Evolutionary conservation across 2,113 vertebrate species (phyloP).

Genomic region (rat (Rattus norvegicus)): DNA sequence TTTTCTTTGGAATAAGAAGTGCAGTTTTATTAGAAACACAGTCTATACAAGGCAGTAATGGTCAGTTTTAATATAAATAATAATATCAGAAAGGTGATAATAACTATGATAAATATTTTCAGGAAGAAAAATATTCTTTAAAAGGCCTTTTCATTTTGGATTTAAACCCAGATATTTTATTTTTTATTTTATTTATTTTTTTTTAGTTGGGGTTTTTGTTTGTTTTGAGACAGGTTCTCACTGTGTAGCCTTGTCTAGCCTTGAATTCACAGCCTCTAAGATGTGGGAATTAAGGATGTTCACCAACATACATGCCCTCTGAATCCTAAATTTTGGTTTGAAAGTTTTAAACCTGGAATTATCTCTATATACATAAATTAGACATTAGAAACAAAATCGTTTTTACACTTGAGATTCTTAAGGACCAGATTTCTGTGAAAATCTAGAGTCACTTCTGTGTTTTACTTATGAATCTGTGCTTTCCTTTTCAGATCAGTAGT

Average conservation of each 20-base stretch:
- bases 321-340: slow-evolving; percentile 39
- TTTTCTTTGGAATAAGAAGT: slow-evolving; percentile 37
- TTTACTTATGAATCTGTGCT: slow-evolving; percentile 53
- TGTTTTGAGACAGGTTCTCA: not conserved
- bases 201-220: not conserved
- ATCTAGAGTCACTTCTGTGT: not conserved
- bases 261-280: not conserved
- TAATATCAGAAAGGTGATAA: not conserved
- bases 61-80: not conserved
- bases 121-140: not conserved
- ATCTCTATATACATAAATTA: not conserved
- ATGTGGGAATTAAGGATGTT: not conserved
- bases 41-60: not conserved
- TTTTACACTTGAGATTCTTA: slow-evolving; percentile 15
- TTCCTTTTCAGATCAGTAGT: slow-evolving; percentile 94
- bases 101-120: slow-evolving; percentile 25
- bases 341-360: slow-evolving; percentile 29
- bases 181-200: slow-evolving; percentile 40
- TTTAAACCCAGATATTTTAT: slow-evolving; percentile 32
- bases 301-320: not conserved
- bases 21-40: not conserved
- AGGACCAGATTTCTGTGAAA: slow-evolving; percentile 33
- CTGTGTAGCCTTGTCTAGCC: not conserved
- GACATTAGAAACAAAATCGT: not conserved
- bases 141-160: not conserved